Conservation (phyloP, 2,113 vertebrate species). For the Oryzias celebensis region DNA sequence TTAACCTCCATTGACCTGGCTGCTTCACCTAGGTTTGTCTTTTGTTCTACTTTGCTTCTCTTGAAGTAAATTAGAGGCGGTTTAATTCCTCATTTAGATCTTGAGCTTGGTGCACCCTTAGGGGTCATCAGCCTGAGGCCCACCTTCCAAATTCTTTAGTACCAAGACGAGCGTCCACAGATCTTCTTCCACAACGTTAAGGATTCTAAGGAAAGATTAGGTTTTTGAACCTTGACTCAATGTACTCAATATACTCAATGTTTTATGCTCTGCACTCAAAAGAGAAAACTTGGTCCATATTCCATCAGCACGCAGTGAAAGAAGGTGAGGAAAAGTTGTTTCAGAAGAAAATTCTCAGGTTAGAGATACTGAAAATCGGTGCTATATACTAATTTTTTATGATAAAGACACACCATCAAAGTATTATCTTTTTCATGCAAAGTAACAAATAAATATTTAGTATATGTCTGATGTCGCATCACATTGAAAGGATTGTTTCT, state of each 20-base stretch:
- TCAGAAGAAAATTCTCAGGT: constrained; percentile 78
- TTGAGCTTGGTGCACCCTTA: constrained; percentile 37
- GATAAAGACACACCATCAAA: constrained; percentile 68
- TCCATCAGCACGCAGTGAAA: constrained; percentile 70
- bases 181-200: constrained; percentile 8
- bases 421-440: constrained; percentile 72
- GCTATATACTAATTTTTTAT: constrained; percentile 68
- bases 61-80: constrained; percentile 39
- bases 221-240: too few relatives aligned
- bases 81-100: constrained; percentile 6
- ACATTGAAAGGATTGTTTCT: constrained; percentile 63
- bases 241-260: too few relatives aligned
- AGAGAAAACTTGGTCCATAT: background rate
- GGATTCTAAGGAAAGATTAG: too few relatives aligned
- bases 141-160: constrained; percentile 7
- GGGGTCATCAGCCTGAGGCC: constrained; percentile 37
- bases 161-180: constrained; percentile 46
- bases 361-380: constrained; percentile 81
- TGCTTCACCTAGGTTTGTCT: constrained; percentile 56
- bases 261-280: too few relatives aligned
- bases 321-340: constrained; percentile 72
- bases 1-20: constrained; percentile 46
- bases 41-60: constrained; percentile 42
- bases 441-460: constrained; percentile 69
- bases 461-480: constrained; percentile 69